Conservation (phyloP, 2,113 vertebrate species). For the Pipa parva region DNA sequence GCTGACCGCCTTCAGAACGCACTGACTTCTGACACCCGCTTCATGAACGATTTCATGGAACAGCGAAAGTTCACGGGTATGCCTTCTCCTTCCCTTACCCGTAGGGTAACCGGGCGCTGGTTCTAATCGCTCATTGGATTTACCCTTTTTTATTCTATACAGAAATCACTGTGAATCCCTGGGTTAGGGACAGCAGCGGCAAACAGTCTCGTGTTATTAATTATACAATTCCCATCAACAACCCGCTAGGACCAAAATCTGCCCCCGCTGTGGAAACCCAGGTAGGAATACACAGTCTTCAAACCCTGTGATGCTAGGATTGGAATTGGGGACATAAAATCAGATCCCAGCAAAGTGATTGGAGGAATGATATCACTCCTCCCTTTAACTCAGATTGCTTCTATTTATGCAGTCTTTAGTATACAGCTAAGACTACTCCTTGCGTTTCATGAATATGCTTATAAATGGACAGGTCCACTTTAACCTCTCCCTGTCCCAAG, state of each 20-base stretch:
- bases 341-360: background rate
- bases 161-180: slow-evolving; percentile 79
- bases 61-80: slow-evolving; percentile 82
- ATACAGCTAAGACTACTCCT: no score
- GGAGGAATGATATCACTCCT: no score
- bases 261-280: slow-evolving; percentile 84
- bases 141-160: background rate
- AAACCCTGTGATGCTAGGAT: no score
- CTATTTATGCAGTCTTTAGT: no score
- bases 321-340: background rate
- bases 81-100: background rate
- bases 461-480: no score
- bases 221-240: slow-evolving; percentile 86
- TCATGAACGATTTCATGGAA: slow-evolving; percentile 77
- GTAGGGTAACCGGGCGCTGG: background rate
- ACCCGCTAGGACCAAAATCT: slow-evolving; percentile 82
- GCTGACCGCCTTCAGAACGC: slow-evolving; percentile 80
- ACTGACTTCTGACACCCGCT: slow-evolving; percentile 77
- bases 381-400: no score
- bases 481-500: background rate
- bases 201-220: slow-evolving; percentile 74
- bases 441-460: no score
- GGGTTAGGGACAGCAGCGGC: slow-evolving; percentile 74
- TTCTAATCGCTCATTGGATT: background rate
- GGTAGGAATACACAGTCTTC: slow-evolving; percentile 56